Conservation (phyloP, 2,113 vertebrate species). For the Paracanthobrama guichenoti region DNA sequence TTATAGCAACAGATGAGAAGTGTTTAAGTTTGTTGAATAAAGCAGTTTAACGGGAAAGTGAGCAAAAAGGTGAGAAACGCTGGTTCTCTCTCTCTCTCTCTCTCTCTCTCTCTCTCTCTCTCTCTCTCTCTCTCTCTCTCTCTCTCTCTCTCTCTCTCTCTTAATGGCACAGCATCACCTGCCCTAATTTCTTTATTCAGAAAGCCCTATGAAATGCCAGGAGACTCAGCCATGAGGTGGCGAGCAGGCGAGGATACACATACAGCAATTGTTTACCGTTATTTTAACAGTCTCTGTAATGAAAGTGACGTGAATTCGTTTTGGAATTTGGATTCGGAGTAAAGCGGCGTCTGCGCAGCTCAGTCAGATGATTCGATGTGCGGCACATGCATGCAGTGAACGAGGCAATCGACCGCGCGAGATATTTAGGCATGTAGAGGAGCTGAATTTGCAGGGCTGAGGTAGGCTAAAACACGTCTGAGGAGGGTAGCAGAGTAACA, state of each 20-base stretch:
- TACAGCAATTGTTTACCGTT: neutral
- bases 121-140: neutral
- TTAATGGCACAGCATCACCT: constrained; percentile 22
- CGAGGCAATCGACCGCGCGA: neutral
- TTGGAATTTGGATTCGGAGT: neutral
- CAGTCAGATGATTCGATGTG: neutral
- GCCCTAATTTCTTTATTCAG: constrained; percentile 25
- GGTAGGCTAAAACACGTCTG: neutral
- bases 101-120: neutral
- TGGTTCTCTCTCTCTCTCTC: neutral
- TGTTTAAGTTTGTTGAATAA: too few relatives aligned
- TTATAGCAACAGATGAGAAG: too few relatives aligned
- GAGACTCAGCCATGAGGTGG: neutral
- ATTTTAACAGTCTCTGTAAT: neutral
- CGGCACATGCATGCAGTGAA: neutral
- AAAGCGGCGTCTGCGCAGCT: neutral
- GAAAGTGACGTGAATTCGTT: neutral
- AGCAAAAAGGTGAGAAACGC: too few relatives aligned
- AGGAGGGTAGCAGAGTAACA: neutral
- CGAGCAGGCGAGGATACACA: neutral
- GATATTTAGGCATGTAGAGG: neutral
- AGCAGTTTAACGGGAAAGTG: too few relatives aligned
- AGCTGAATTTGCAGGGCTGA: neutral
- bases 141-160: neutral
- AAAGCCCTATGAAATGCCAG: neutral